Percentiles rank a stretch among this genome's conserved stretches.
Conservation (phyloP, 2,888 invertebrate genomes). For the Protonemura montana region DNA sequence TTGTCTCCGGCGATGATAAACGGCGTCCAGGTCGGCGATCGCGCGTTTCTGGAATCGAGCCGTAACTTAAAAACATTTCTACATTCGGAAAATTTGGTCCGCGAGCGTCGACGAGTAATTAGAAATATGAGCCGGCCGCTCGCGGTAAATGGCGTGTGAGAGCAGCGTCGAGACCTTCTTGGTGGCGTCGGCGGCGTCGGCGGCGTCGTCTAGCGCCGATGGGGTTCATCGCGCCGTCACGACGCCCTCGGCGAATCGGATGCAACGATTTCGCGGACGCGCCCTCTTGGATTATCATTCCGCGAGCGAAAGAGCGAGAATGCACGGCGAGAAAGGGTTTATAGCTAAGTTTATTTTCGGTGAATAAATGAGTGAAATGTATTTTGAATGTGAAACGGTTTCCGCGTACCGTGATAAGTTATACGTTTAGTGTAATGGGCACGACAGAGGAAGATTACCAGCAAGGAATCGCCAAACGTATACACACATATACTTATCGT, state of each 20-base stretch:
- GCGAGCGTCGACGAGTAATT: slow-evolving; percentile 56
- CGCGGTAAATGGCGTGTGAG: slow-evolving; percentile 57
- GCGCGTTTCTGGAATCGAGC: background rate
- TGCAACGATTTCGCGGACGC: background rate
- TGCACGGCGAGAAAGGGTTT: background rate
- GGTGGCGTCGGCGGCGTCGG: background rate
- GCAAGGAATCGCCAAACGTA: slow-evolving; percentile 29
- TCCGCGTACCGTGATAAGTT: background rate
- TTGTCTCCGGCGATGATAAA: background rate
- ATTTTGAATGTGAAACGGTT: background rate
- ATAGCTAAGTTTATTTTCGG: background rate
- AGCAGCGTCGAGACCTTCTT: slow-evolving; percentile 41
- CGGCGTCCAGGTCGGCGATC: background rate
- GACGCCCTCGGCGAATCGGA: background rate
- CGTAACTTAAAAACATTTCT: background rate
- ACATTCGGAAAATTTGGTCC: slow-evolving; percentile 41
- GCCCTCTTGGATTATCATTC: background rate
- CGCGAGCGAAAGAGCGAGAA: background rate
- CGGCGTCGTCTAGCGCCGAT: background rate
- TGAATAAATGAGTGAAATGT: background rate
- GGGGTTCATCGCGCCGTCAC: background rate
- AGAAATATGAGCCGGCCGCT: slow-evolving; percentile 56
- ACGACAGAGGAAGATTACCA: background rate
- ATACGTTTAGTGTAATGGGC: background rate
- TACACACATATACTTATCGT: no score